Evolutionary conservation across 2,113 vertebrate species (phyloP).

Genomic region (Poicephalus gulielmi): DNA sequence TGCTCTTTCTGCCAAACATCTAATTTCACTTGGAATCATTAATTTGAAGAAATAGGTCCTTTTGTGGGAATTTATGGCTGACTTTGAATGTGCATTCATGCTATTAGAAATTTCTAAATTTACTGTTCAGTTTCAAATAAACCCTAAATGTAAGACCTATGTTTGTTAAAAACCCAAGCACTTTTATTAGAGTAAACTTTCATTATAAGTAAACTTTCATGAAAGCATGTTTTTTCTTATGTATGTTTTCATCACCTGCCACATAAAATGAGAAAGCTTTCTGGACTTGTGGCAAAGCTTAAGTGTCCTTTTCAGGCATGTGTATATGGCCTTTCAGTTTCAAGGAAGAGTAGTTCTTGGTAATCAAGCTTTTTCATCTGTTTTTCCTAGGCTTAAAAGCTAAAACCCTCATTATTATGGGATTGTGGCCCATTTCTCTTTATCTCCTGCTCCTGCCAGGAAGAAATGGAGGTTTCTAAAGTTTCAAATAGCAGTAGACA

Average conservation of each 20-base stretch:
- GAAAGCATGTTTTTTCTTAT: not conserved
- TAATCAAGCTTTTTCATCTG: not conserved
- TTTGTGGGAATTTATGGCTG: not conserved
- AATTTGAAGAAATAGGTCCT: not conserved
- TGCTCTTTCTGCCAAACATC: not conserved
- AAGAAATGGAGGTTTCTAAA: not conserved
- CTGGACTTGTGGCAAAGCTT: not conserved
- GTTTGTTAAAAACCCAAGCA: accelerated
- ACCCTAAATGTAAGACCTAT: not conserved
- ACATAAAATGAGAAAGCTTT: not conserved
- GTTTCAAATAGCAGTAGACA: not conserved
- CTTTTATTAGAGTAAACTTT: not conserved
- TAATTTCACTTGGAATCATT: not conserved
- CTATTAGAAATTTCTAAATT: not conserved
- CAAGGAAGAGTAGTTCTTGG: not conserved
- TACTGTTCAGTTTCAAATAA: not conserved
- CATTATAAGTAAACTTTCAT: not conserved
- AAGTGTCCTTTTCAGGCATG: not conserved
- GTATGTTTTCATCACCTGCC: not conserved
- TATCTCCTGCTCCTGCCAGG: not conserved
- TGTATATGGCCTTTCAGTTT: not conserved
- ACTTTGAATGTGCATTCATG: not conserved
- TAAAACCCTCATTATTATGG: not conserved
- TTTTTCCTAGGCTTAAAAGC: not conserved
- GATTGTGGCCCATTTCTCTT: not conserved